Percentiles rank a stretch among this genome's conserved stretches.
phyloP scores from a whole-genome alignment of 2,797 vertebrate genomes.

The Melanitta fusca region DNA sequence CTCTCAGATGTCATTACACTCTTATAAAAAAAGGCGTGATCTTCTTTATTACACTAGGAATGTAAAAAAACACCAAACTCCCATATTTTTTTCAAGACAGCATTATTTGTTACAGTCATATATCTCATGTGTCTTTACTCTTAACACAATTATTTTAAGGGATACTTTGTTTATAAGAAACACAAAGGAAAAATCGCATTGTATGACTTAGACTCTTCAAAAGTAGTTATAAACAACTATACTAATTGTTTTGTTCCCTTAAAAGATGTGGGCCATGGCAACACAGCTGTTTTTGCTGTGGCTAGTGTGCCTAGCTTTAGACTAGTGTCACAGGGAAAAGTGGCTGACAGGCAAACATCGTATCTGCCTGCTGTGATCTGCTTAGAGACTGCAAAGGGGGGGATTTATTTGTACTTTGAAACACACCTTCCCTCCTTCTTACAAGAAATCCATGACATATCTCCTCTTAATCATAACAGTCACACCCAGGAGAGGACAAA shows the following conservation, averaged over 20 bases:
- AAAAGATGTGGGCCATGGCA: conserved; percentile 18
- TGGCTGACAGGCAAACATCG: not conserved
- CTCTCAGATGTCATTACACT: not conserved
- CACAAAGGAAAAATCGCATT: conserved; percentile 37
- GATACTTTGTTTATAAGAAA: not conserved
- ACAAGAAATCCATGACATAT: not conserved
- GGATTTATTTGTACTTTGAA: not conserved
- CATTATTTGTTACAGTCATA: not conserved
- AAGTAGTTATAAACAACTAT: conserved; percentile 28
- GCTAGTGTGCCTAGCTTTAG: not conserved
- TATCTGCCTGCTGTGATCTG: not conserved
- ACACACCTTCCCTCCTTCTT: not conserved
- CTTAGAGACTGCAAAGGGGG: not conserved
- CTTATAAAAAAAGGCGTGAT: not conserved
- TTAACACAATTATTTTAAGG: conserved; percentile 22
- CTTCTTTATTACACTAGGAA: not conserved
- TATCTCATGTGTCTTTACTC: not conserved
- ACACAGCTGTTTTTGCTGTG: conserved; percentile 35
- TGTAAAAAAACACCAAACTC: not conserved
- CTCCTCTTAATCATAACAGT: not conserved
- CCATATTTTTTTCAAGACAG: not conserved
- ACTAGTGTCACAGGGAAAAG: not conserved
- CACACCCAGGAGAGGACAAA: not conserved
- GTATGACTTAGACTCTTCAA: not conserved
- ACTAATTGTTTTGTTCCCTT: conserved; percentile 35